These are phyloP conservation scores for Thalassoma bifasciatum DNA, from an alignment of 2,113 vertebrate genomes.

Conservation along the genomic window DNA sequence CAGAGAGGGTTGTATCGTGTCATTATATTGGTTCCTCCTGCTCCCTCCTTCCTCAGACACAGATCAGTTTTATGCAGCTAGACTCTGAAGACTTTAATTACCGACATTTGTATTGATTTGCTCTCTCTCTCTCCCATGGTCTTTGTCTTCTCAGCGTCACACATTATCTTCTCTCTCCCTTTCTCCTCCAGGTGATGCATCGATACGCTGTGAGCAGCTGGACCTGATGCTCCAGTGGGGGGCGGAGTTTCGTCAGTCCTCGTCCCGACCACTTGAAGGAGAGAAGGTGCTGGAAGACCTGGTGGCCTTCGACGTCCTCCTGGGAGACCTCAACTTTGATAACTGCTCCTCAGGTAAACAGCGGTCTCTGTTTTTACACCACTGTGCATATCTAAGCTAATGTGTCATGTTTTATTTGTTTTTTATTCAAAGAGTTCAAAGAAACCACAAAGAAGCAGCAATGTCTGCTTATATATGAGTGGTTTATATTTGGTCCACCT, in stretches of 20 bases:
- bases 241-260: slow-evolving; percentile 93
- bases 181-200: slow-evolving; percentile 89
- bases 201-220: slow-evolving; percentile 95
- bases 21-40: neutral
- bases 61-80: slow-evolving; percentile 1
- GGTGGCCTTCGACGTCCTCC: slow-evolving; percentile 95
- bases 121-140: neutral
- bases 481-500: no score
- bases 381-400: neutral
- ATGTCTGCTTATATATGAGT: no score
- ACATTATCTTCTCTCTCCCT: neutral
- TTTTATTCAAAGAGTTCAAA: neutral
- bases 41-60: neutral
- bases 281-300: slow-evolving; percentile 95
- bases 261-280: slow-evolving; percentile 87
- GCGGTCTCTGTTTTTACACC: neutral
- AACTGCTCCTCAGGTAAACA: slow-evolving; percentile 95
- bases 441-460: no score
- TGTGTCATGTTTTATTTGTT: neutral
- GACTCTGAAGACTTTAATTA: neutral
- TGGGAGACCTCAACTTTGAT: slow-evolving; percentile 98
- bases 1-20: neutral
- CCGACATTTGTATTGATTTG: neutral
- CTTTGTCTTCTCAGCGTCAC: neutral
- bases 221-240: slow-evolving; percentile 96